Conservation (phyloP, 2,113 vertebrate species). For the Hippocampus barbouri region DNA sequence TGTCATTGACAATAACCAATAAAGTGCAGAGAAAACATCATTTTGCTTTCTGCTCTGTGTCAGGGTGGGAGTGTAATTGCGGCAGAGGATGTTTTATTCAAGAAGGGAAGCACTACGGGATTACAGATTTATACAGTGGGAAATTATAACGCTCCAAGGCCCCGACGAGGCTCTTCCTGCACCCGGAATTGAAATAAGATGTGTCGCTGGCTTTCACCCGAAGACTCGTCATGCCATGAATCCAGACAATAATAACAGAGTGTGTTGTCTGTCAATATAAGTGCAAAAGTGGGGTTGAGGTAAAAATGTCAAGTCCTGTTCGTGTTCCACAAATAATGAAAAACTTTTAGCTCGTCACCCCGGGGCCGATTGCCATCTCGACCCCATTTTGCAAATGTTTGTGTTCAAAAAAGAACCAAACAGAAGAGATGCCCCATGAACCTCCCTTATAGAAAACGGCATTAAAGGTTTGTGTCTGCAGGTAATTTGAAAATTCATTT, state of each 20-base stretch:
- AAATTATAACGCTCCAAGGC: constrained; percentile 23
- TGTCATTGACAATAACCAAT: constrained; percentile 34
- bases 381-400: not conserved
- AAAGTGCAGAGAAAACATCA: constrained; percentile 36
- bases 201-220: constrained; percentile 19
- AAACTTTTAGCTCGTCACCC: not conserved
- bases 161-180: constrained; percentile 9
- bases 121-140: constrained; percentile 23
- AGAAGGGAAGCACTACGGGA: constrained; percentile 33
- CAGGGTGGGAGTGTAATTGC: constrained; percentile 57
- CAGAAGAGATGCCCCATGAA: too few relatives aligned
- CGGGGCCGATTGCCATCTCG: not conserved
- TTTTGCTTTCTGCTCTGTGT: constrained; percentile 48
- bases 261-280: not conserved
- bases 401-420: not conserved
- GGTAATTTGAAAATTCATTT: not conserved
- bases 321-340: not conserved
- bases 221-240: constrained; percentile 2
- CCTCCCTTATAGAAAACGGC: not conserved
- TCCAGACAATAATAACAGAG: not conserved
- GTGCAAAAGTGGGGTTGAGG: not conserved
- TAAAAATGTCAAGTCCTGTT: not conserved
- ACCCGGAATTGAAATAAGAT: constrained; percentile 7
- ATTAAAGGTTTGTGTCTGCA: too few relatives aligned
- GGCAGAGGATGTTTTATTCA: constrained; percentile 54